A percentile compares a stretch with the other conserved stretches of the same genome.
phyloP scores from a whole-genome alignment of 2,113 vertebrate species.

The Paradisaea rubra region DNA sequence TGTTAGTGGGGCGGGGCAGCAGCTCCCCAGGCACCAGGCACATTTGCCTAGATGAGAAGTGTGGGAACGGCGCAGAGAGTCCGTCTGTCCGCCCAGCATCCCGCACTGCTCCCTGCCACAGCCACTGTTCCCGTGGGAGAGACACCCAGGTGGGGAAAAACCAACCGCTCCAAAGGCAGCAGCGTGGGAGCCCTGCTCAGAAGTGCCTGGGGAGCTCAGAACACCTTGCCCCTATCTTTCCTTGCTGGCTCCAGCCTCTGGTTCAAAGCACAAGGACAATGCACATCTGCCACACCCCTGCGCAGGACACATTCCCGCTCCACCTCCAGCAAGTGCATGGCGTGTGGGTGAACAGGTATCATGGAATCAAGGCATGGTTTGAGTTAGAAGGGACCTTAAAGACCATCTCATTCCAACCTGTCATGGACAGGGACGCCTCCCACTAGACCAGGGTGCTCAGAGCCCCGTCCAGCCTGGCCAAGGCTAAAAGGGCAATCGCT shows the following conservation, averaged over 20 bases:
- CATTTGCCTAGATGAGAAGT: slow-evolving; percentile 20
- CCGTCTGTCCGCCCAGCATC: background rate
- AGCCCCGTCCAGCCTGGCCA: fast-evolving
- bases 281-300: background rate
- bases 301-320: fast-evolving
- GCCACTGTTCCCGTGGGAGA: fast-evolving
- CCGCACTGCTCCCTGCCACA: background rate
- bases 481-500: fast-evolving
- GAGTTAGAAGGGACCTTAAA: background rate
- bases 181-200: fast-evolving
- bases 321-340: fast-evolving
- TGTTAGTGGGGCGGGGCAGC: background rate
- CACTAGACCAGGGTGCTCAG: background rate
- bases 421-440: fast-evolving
- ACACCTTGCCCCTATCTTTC: background rate
- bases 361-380: background rate
- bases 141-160: background rate
- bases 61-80: background rate
- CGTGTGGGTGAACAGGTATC: fast-evolving
- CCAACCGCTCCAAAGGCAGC: background rate
- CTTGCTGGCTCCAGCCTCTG: background rate
- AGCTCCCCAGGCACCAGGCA: slow-evolving; percentile 23
- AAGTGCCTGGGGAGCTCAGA: background rate
- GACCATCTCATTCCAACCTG: background rate
- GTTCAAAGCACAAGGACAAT: fast-evolving